Conservation (phyloP, 2,113 vertebrate genomes). For the Triplophysa dalaica region DNA sequence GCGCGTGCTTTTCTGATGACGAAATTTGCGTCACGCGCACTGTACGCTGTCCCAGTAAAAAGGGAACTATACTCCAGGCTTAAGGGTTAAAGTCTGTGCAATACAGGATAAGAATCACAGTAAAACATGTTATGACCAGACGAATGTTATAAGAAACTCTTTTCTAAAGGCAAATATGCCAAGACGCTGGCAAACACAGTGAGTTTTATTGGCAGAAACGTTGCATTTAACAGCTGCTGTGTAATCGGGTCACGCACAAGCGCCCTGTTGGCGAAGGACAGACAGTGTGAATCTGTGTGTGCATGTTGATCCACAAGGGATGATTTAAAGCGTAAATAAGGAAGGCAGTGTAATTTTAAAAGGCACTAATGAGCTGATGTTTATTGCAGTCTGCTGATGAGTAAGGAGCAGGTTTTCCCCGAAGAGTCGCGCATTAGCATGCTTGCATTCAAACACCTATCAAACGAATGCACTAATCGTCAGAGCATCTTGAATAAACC, state of each 20-base stretch:
- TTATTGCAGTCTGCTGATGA: conserved; percentile 13
- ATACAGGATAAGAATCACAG: too few species aligned
- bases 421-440: background rate
- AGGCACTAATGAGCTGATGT: conserved; percentile 29
- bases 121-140: too few species aligned
- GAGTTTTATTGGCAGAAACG: background rate
- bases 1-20: too few species aligned
- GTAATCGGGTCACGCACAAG: background rate
- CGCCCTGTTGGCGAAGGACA: background rate
- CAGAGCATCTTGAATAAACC: background rate
- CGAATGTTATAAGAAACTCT: background rate
- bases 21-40: too few species aligned
- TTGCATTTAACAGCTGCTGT: background rate
- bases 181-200: background rate
- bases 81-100: too few species aligned
- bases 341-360: conserved; percentile 20
- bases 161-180: background rate
- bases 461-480: background rate
- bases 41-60: too few species aligned
- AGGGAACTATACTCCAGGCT: too few species aligned
- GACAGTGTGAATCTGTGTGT: background rate
- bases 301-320: conserved; percentile 10
- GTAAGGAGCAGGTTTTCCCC: background rate
- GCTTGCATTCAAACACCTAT: conserved; percentile 4
- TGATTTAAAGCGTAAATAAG: conserved; percentile 15